Evolutionary conservation across 2,888 invertebrate genomes (phyloP), one percentile per base, ranked within the genome.

Genomic region (Ptychoptera contaminata): DNA sequence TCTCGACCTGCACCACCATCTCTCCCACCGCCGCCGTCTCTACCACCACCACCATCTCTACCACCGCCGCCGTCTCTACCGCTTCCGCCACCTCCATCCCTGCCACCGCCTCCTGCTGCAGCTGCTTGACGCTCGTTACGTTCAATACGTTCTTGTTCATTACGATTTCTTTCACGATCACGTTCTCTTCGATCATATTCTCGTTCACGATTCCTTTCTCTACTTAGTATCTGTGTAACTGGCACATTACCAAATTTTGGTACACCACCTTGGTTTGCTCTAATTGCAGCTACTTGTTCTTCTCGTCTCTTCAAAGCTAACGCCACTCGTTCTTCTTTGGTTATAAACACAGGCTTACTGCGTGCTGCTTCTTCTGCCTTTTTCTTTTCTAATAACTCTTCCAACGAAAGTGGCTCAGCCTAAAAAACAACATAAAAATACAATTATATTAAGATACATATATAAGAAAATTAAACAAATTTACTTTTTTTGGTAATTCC

Each of bases 261-360:
- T 9, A 44, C 49, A 0, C 55, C 55, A 39, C 55, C 81, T 52
- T 76, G 75, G 40, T 71, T 71, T 45, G 80, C 82, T 51, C 82
- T 74, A 52, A 90, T 72, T 12, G 77, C 80, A 34, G 86, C 87
- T 0, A 92, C 84, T 67, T 93, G 85, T 59, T 90, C 85, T 57
- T 91, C 86, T 1, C 98, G 74, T 42, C 85, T 75, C 58, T 86
- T 82, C 12, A 99, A 56, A 0, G 98, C 98, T 56, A 92, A 77
- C 1, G 80, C 82, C 1, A 82, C 88, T 55, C 98, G 73, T 62
- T 98, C 91, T 62, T 94, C 94, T 70, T 96, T 97, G 0, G 92
- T 88, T 34, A 98, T 68, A 61, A 99, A 98, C 30, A 93, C 91
- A 0, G 98, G 98, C 71, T 96, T 97, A 54, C 92, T 88, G 43